Conservation (phyloP, 2,797 vertebrate genomes). For the Rhincodon typus region DNA sequence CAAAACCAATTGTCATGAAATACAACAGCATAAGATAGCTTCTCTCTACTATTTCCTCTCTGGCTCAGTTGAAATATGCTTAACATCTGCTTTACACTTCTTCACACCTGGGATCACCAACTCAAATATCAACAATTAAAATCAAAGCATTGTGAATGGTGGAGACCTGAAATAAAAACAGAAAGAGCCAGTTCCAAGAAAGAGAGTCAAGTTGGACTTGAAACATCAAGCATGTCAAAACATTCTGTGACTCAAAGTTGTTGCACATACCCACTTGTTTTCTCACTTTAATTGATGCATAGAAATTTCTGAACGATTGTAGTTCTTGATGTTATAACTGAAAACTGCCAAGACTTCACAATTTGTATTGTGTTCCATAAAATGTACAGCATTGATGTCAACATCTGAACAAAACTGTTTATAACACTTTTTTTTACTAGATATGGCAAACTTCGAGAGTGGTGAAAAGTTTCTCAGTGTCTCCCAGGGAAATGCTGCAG, state of each 20-base stretch:
- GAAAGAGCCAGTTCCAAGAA: no score
- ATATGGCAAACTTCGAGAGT: conserved; percentile 95
- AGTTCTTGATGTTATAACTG: background rate
- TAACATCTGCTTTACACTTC: background rate
- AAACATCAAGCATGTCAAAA: background rate
- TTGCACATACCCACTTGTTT: background rate
- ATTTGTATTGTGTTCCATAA: background rate
- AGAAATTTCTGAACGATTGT: background rate
- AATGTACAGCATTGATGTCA: background rate
- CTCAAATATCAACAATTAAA: background rate
- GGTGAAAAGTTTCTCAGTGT: conserved; percentile 68
- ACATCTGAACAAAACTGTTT: background rate
- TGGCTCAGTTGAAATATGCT: background rate
- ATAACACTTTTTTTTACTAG: conserved; percentile 50
- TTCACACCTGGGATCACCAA: background rate
- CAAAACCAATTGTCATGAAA: background rate
- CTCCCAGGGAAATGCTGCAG: conserved; percentile 84
- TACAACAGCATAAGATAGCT: background rate
- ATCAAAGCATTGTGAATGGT: no score
- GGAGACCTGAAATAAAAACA: no score
- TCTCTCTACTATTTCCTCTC: background rate
- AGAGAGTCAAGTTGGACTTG: background rate
- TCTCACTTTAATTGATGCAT: background rate
- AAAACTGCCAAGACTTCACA: background rate
- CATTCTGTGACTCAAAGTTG: background rate